Evolutionary conservation across 2,888 invertebrate species (phyloP).

Genomic region (Nomada fucata): DNA sequence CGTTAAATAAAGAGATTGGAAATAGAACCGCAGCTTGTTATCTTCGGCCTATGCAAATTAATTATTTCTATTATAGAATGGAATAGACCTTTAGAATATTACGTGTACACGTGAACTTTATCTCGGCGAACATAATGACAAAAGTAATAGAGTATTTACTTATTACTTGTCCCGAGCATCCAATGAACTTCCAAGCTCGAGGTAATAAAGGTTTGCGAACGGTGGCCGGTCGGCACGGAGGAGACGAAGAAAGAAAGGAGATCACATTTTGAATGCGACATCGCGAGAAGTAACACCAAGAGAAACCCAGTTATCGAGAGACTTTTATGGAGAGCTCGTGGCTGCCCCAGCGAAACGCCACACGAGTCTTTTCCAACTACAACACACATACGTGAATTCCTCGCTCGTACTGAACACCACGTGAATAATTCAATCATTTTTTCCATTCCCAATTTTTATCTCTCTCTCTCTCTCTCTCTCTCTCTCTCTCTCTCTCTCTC

Average conservation of each 20-base stretch:
- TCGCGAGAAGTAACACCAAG: conserved; percentile 51
- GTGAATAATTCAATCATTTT: conserved; percentile 19
- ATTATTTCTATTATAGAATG: too few species aligned
- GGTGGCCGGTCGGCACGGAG: not conserved
- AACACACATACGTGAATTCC: conserved; percentile 44
- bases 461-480: too few species aligned
- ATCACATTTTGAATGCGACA: conserved; percentile 63
- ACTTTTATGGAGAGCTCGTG: conserved; percentile 60
- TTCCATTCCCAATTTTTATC: not conserved
- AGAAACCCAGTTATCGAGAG: conserved; percentile 67
- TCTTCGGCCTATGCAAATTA: too few species aligned
- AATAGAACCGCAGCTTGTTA: too few species aligned
- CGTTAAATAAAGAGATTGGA: not conserved
- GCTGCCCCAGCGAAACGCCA: conserved; percentile 50
- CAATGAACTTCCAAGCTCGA: not conserved
- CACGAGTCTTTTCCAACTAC: conserved; percentile 38
- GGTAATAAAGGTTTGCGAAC: conserved; percentile 13
- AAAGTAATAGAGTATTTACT: too few species aligned
- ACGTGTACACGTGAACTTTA: too few species aligned
- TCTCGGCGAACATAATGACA: too few species aligned
- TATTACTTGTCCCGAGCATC: not conserved
- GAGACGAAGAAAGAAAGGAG: conserved; percentile 50
- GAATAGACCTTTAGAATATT: too few species aligned
- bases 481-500: too few species aligned
- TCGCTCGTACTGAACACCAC: conserved; percentile 12